Percentiles rank a stretch among this genome's conserved stretches.
Conservation (phyloP, 2,113 vertebrate species). For the Cepphus grylle region DNA sequence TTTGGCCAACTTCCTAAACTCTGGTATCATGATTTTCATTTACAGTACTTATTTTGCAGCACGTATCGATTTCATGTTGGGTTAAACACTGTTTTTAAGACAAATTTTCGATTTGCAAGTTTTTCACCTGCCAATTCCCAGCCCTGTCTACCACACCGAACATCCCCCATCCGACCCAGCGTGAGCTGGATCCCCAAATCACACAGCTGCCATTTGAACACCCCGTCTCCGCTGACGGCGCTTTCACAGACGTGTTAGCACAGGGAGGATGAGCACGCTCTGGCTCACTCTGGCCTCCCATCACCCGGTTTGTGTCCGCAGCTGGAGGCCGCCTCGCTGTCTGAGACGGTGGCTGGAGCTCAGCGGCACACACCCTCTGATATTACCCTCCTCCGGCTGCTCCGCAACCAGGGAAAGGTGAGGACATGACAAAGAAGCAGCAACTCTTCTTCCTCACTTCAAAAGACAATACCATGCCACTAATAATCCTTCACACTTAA, state of each 20-base stretch:
- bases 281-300: neutral
- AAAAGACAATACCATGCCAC: neutral
- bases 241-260: neutral
- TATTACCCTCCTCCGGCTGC: neutral
- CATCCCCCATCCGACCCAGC: accelerated
- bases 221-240: accelerated
- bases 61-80: neutral
- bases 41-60: neutral
- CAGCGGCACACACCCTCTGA: neutral
- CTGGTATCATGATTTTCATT: neutral
- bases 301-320: neutral
- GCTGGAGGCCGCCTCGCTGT: neutral
- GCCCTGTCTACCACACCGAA: accelerated
- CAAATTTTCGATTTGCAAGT: neutral
- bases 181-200: neutral
- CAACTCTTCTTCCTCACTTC: constrained; percentile 20
- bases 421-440: neutral
- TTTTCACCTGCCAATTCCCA: neutral
- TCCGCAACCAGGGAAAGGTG: neutral
- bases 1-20: constrained; percentile 3
- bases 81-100: neutral
- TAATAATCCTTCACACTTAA: neutral
- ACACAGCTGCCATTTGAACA: neutral
- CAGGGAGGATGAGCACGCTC: neutral
- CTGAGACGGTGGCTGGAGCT: neutral